These are phyloP conservation scores for Sebastes umbrosus DNA, from an alignment of 2,797 vertebrate species.

Conservation along the genomic window DNA sequence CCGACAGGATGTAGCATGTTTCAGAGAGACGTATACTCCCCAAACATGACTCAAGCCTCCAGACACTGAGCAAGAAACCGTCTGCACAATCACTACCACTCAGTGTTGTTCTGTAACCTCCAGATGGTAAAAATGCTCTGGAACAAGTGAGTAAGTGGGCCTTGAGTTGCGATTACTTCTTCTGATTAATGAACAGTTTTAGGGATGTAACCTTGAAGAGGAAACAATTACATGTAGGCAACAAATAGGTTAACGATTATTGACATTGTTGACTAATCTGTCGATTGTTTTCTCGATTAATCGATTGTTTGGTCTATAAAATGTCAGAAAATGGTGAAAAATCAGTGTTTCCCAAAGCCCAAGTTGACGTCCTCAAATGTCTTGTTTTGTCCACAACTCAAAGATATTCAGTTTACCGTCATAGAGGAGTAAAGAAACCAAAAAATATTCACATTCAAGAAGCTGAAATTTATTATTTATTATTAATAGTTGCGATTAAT, in stretches of 20 bases:
- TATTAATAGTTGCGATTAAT: neutral
- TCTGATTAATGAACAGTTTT: neutral
- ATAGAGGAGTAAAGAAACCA: too few relatives aligned
- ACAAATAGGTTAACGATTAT: neutral
- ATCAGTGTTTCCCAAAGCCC: too few relatives aligned
- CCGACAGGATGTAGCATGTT: conserved; percentile 53
- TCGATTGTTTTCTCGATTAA: too few relatives aligned
- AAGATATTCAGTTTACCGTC: too few relatives aligned
- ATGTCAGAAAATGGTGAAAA: neutral
- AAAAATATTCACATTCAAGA: too few relatives aligned
- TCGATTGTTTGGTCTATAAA: too few relatives aligned
- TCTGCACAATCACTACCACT: neutral
- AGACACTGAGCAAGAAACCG: neutral
- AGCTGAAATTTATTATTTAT: too few relatives aligned
- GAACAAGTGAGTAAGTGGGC: neutral
- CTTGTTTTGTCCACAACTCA: too few relatives aligned
- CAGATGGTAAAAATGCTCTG: neutral
- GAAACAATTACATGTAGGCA: neutral
- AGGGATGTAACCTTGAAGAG: neutral
- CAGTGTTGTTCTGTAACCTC: conserved; percentile 1
- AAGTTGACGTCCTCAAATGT: too few relatives aligned
- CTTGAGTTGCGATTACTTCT: neutral
- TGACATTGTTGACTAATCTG: fast-evolving
- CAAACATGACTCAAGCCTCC: conserved; percentile 26
- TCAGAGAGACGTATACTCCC: conserved; percentile 17